Conservation (phyloP, 37 sponge, comb jelly and placozoan species). For the Beroe forskalii region DNA sequence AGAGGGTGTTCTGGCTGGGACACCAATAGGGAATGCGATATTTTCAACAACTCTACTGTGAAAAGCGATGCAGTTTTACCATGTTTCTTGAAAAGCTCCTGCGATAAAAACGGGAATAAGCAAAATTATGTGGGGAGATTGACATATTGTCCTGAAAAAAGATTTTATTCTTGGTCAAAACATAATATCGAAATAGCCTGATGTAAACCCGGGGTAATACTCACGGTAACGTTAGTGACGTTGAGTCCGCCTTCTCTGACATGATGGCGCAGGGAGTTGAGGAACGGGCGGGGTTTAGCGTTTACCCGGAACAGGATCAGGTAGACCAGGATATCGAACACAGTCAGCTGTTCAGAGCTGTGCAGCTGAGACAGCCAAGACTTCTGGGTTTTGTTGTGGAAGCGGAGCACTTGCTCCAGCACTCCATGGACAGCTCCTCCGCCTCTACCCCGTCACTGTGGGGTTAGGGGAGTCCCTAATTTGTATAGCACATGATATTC, state of each 20-base stretch:
- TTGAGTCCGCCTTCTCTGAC: constrained; percentile 1
- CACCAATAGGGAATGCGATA: neutral
- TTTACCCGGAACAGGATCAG: constrained; percentile 21
- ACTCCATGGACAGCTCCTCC: constrained; percentile 45
- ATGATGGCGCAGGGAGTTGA: neutral
- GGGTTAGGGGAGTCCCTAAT: too few species aligned
- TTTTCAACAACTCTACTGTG: neutral
- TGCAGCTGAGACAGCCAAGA: constrained; percentile 17
- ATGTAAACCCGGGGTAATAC: too few species aligned
- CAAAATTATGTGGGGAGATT: too few species aligned
- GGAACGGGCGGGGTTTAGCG: neutral
- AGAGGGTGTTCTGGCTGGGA: constrained; percentile 29
- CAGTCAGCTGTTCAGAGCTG: neutral
- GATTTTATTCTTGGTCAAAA: too few species aligned
- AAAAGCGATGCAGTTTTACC: neutral
- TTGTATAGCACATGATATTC: too few species aligned
- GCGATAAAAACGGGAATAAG: neutral
- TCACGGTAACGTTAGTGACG: too few species aligned
- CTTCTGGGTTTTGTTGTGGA: constrained; percentile 36
- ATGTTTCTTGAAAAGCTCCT: constrained; percentile 18
- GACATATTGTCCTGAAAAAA: too few species aligned
- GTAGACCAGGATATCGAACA: constrained; percentile 13
- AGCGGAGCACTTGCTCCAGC: constrained; percentile 47
- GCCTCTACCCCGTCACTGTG: constrained; percentile 31
- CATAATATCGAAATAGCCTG: too few species aligned